Base-by-base conservation (phyloP, 1,140 invertebrate species). In the Heliconius congener region DNA sequence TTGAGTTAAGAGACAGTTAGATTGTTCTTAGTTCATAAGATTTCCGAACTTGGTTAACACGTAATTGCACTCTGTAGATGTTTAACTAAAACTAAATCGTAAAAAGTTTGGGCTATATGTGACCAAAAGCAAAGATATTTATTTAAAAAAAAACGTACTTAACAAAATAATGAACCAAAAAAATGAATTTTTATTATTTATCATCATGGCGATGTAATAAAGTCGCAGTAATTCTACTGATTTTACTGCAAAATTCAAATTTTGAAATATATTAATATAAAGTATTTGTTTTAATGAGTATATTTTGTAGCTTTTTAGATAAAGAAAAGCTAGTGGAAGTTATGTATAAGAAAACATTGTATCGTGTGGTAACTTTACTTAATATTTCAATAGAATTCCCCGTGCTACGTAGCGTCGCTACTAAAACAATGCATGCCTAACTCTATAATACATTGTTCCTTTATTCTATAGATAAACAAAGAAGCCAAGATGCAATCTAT, bases 1-100 rank as follows among this genome's bases (percentile, higher is more conserved):
- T 8, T 57, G 55, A 57, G 55, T 57, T 57, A 57, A 57, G 55
- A 57, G 55, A 66, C 27, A 66, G 60, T 66, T 30, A 66, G 27
- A 27, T 66, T 5, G 60, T 66, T 66, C 60, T 30, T 30, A 13
- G 23, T 66, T 66, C 23, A 66, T 66, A 66, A 66, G 19, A 30
- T 27, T 27, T 66, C 60, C 5, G 60, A 66, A 66, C 27, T 66
- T 27, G 11, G 60, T 66, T 60, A 66, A 66, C 60, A 66, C 27
- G 27, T 66, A 16, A 66, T 66, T 66, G 60, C 60, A 66, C 60
- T 66, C 60, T 3, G 23, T 66, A 66, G 9, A 66, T 66, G 27
- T 66, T 27, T 66, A 9, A 66, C 60, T 66, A 30, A 11, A 66
- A 66, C 3, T 66, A 30, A 66, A 66, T 66, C n/a, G 6, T 66